Percentiles rank a stretch among this genome's conserved stretches.
Evolutionary conservation across 2,113 vertebrate genomes (phyloP).

Genomic region (Neotoma lepida): DNA sequence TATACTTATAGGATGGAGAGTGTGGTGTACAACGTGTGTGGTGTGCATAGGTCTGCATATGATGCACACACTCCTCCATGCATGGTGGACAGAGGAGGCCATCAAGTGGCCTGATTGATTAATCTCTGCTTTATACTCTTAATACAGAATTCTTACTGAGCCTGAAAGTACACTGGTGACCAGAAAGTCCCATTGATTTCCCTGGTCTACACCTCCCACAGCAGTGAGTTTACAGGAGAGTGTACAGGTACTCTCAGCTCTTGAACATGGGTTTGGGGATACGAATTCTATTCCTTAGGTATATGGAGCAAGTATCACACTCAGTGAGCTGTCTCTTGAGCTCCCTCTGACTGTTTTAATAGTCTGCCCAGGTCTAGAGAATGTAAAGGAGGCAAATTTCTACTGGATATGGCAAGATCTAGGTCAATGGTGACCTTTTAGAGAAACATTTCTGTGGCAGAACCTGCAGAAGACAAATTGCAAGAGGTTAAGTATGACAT

Average conservation of each 20-base stretch:
- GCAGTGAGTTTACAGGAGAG: too few relatives aligned
- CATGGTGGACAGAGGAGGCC: neutral
- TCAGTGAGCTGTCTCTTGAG: neutral
- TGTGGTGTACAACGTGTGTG: neutral
- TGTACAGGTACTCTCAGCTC: too few relatives aligned
- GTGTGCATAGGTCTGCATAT: neutral
- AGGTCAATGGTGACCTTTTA: constrained; percentile 31
- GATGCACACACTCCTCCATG: neutral
- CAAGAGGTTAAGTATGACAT: constrained; percentile 34
- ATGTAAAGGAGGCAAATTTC: neutral
- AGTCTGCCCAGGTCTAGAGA: neutral
- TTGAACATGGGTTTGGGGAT: neutral
- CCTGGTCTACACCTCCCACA: neutral
- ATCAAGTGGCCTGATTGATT: neutral
- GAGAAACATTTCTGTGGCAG: neutral
- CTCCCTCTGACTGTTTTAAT: neutral
- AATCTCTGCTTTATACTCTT: neutral
- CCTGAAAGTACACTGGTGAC: too few relatives aligned
- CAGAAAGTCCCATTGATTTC: neutral
- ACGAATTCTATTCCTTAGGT: neutral
- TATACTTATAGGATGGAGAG: neutral
- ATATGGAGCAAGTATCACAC: too few relatives aligned
- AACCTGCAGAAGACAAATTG: constrained; percentile 26
- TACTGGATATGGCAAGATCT: neutral
- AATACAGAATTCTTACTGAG: neutral